A percentile compares a stretch with the other conserved stretches of the same genome.
phyloP scores from a whole-genome alignment of 23 tunicate species.

The Halocynthia roretzi region DNA sequence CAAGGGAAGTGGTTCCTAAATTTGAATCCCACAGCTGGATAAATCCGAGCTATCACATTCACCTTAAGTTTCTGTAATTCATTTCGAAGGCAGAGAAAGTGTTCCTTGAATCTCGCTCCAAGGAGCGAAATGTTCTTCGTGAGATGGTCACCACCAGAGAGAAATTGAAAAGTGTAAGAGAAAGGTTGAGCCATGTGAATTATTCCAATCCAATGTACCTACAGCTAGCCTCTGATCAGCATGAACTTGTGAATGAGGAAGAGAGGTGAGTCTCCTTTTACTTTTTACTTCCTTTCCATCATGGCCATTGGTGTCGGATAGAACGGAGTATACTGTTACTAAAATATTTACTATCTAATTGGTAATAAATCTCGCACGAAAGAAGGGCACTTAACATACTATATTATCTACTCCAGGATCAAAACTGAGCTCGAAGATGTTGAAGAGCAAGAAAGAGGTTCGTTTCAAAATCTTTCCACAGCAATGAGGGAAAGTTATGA shows the following conservation, averaged over 20 bases:
- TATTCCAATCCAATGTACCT: constrained; percentile 83
- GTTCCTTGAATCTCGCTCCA: constrained; percentile 41
- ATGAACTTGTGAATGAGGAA: constrained; percentile 68
- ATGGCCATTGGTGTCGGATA: no score
- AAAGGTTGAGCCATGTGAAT: constrained; percentile 62
- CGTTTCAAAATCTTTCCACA: constrained; percentile 44
- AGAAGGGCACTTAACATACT: no score
- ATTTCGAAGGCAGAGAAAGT: constrained; percentile 45
- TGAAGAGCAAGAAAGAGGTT: constrained; percentile 72
- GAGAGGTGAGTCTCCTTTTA: constrained; percentile 34
- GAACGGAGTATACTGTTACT: no score
- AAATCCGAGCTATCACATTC: no score
- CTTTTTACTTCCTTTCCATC: no score
- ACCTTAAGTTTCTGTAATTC: background rate
- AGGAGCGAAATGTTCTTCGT: constrained; percentile 52
- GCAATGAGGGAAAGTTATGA: constrained; percentile 88
- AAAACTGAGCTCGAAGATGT: constrained; percentile 40
- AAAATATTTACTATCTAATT: no score
- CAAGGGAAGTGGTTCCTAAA: background rate
- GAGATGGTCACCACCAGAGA: constrained; percentile 49
- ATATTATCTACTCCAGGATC: constrained; percentile 9
- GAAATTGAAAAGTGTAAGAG: constrained; percentile 60
- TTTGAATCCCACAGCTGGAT: no score
- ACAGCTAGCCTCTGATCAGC: constrained; percentile 79
- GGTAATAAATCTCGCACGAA: no score